Evolutionary conservation across 2,888 invertebrate species (phyloP).

Genomic region (Phanerotoma sp.): DNA sequence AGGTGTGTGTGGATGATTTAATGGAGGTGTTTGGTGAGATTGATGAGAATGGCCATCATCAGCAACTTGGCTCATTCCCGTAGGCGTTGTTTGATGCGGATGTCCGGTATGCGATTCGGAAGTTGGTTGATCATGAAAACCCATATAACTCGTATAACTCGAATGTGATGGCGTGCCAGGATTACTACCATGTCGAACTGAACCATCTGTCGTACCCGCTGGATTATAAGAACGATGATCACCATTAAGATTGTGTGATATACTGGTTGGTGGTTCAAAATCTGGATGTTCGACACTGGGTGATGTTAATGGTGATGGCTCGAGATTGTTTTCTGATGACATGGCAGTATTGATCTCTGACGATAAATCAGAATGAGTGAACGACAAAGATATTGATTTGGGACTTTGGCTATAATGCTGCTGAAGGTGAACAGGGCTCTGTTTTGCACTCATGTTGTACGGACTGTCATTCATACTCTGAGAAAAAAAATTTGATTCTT

Average conservation of each 20-base stretch:
- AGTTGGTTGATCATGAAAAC: conserved; percentile 49
- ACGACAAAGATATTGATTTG: conserved; percentile 59
- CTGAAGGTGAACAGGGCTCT: conserved; percentile 56
- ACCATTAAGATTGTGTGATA: conserved; percentile 56
- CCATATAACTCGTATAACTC: conserved; percentile 51
- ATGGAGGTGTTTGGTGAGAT: conserved; percentile 54
- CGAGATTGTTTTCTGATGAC: conserved; percentile 67
- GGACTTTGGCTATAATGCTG: conserved; percentile 58
- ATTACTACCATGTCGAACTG: conserved; percentile 47
- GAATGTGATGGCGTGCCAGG: conserved; percentile 49
- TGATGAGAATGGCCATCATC: conserved; percentile 51
- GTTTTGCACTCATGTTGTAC: conserved; percentile 52
- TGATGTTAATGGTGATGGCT: conserved; percentile 67
- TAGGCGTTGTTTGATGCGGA: conserved; percentile 50
- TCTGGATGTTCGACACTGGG: conserved; percentile 72
- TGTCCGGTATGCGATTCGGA: conserved; percentile 46
- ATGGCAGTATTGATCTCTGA: conserved; percentile 79
- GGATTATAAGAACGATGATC: conserved; percentile 63
- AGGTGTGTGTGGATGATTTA: conserved; percentile 52
- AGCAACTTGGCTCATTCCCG: conserved; percentile 46
- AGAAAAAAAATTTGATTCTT: conserved; percentile 49
- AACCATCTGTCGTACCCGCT: conserved; percentile 39
- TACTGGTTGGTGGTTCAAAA: conserved; percentile 71
- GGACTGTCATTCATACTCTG: conserved; percentile 52
- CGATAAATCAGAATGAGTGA: conserved; percentile 73